phyloP scores from a whole-genome alignment of 1,140 invertebrate genomes.

The Acromyrmex echinatior region DNA sequence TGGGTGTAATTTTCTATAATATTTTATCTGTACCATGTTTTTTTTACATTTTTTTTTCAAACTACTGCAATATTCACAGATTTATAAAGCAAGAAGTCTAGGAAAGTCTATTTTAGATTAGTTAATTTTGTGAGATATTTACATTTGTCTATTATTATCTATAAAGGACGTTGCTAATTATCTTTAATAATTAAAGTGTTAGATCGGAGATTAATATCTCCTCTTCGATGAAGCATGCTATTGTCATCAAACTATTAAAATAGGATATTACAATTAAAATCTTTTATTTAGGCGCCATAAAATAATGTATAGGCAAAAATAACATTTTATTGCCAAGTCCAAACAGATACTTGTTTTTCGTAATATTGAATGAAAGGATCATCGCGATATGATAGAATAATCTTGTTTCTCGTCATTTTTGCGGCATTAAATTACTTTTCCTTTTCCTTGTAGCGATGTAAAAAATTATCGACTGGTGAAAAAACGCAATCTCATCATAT shows the following conservation, averaged over 20 bases:
- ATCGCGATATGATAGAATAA: not conserved
- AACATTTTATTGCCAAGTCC: not conserved
- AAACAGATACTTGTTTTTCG: not conserved
- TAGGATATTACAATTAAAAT: slow-evolving; percentile 32
- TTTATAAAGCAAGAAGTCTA: not conserved
- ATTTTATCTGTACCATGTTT: not conserved
- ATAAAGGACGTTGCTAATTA: slow-evolving; percentile 56
- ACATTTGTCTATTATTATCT: slow-evolving; percentile 5
- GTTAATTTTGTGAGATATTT: slow-evolving; percentile 22
- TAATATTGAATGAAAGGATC: not conserved
- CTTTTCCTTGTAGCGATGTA: not conserved
- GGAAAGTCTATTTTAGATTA: not conserved
- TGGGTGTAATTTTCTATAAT: not conserved
- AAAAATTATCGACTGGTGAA: not conserved
- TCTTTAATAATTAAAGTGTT: slow-evolving; percentile 26
- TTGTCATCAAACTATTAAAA: slow-evolving; percentile 19
- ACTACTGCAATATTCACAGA: not conserved
- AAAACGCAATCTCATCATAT: not conserved
- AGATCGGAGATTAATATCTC: slow-evolving; percentile 54
- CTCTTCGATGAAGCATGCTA: slow-evolving; percentile 23
- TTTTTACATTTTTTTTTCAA: not conserved
- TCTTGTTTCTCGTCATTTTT: not conserved
- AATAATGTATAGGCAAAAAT: not conserved
- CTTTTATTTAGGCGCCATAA: not conserved
- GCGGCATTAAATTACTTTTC: not conserved